Evolutionary conservation across 92 coral and sea anemone species (phyloP).

Genomic region (Blastomussa wellsi): DNA sequence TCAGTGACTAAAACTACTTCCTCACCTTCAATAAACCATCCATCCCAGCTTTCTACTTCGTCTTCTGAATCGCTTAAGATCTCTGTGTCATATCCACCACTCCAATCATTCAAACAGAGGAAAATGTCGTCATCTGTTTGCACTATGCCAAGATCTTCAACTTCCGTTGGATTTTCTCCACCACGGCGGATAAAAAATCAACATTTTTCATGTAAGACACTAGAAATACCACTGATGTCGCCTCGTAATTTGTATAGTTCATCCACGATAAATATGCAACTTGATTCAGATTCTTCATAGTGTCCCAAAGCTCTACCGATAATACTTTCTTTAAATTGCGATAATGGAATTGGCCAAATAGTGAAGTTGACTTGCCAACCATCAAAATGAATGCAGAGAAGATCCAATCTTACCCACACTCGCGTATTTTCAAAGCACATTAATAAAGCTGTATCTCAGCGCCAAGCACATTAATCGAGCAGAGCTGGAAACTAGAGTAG

Average conservation of each 20-base stretch:
- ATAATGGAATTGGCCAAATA: constrained; percentile 49
- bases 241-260: constrained; percentile 31
- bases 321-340: constrained; percentile 26
- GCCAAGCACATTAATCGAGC: neutral
- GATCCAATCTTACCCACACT: constrained; percentile 38
- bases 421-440: constrained; percentile 39
- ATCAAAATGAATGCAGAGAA: constrained; percentile 52
- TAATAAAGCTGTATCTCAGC: neutral
- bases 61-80: constrained; percentile 1
- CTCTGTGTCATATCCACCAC: constrained; percentile 10
- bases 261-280: constrained; percentile 29
- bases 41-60: constrained; percentile 16
- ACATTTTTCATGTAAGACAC: constrained; percentile 38
- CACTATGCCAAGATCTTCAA: constrained; percentile 19
- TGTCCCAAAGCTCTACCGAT: constrained; percentile 43
- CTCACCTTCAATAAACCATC: constrained; percentile 47
- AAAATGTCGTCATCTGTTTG: constrained; percentile 9
- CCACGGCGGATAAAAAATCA: constrained; percentile 26
- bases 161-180: constrained; percentile 29
- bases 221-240: constrained; percentile 9
- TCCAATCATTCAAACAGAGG: neutral
- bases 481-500: too few species aligned
- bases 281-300: constrained; percentile 39
- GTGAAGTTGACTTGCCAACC: constrained; percentile 36
- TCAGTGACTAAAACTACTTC: constrained; percentile 8